These are phyloP conservation scores for Mesocricetus auratus DNA, from an alignment of 2,113 vertebrate species.

Conservation along the genomic window DNA sequence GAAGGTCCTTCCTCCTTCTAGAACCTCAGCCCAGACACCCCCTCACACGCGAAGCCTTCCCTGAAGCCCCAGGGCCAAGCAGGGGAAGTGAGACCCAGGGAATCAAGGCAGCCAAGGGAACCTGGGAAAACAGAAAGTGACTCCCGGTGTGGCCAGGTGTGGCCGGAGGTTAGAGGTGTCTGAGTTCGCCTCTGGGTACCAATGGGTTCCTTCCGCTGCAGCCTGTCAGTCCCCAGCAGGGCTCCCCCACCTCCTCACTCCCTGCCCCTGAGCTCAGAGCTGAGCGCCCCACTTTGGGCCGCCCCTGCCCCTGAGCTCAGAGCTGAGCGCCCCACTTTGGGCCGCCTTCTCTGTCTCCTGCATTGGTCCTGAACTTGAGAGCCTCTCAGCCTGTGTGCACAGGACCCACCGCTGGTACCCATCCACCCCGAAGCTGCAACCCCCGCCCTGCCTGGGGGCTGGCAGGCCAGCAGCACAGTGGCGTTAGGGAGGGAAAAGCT, in stretches of 20 bases:
- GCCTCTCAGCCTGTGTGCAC: not conserved
- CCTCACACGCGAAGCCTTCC: not conserved
- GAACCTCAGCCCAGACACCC: not conserved
- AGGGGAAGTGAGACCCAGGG: not conserved
- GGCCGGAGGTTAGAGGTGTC: not conserved
- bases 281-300: not conserved
- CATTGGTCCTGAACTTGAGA: not conserved
- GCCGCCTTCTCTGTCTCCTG: not conserved
- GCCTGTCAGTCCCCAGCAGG: too few species aligned
- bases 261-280: not conserved
- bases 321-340: not conserved
- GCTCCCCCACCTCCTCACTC: too few species aligned
- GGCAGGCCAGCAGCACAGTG: not conserved
- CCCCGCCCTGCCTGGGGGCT: not conserved
- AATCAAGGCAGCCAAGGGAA: not conserved
- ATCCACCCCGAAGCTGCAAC: not conserved
- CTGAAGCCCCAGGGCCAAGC: not conserved
- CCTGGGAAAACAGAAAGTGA: not conserved
- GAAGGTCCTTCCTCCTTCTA: not conserved
- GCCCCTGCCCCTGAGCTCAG: not conserved
- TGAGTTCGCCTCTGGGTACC: not conserved
- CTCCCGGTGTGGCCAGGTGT: too few species aligned
- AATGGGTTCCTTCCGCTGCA: not conserved
- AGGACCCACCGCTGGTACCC: not conserved
- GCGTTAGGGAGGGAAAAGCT: not conserved